These are phyloP conservation scores for Rambutsinella grinnellia DNA, from an alignment of 2,888 invertebrate species.

Conservation along the genomic window DNA sequence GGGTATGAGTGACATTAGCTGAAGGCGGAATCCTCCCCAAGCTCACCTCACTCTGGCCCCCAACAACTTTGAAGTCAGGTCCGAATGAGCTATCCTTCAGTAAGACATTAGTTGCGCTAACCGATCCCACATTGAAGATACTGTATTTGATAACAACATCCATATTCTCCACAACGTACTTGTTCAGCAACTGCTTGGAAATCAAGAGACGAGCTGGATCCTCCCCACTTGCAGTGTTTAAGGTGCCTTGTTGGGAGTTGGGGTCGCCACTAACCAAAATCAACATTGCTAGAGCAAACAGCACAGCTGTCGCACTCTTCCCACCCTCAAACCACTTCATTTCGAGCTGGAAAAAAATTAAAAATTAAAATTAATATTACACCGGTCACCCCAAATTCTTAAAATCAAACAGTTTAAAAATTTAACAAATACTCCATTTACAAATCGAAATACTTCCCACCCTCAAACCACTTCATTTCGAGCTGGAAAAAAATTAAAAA, in stretches of 20 bases:
- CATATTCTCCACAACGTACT: slow-evolving; percentile 95
- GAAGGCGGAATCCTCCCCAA: slow-evolving; percentile 93
- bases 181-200: slow-evolving; percentile 94
- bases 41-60: slow-evolving; percentile 85
- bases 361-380: background rate
- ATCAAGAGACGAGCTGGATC: slow-evolving; percentile 82
- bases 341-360: slow-evolving; percentile 10
- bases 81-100: slow-evolving; percentile 93
- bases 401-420: too few relatives aligned
- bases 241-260: slow-evolving; percentile 30
- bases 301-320: slow-evolving; percentile 48
- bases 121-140: slow-evolving; percentile 92
- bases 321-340: slow-evolving; percentile 45
- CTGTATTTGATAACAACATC: slow-evolving; percentile 96
- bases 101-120: slow-evolving; percentile 90
- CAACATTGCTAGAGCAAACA: slow-evolving; percentile 35
- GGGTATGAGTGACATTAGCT: slow-evolving; percentile 93
- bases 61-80: slow-evolving; percentile 89
- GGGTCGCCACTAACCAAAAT: slow-evolving; percentile 40
- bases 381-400: background rate
- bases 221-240: slow-evolving; percentile 66
- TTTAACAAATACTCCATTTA: too few relatives aligned
- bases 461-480: slow-evolving; percentile 48
- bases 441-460: too few relatives aligned
- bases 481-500: background rate